phyloP scores from a whole-genome alignment of 2,888 invertebrate species.

The Drosophila fulvimacula region DNA sequence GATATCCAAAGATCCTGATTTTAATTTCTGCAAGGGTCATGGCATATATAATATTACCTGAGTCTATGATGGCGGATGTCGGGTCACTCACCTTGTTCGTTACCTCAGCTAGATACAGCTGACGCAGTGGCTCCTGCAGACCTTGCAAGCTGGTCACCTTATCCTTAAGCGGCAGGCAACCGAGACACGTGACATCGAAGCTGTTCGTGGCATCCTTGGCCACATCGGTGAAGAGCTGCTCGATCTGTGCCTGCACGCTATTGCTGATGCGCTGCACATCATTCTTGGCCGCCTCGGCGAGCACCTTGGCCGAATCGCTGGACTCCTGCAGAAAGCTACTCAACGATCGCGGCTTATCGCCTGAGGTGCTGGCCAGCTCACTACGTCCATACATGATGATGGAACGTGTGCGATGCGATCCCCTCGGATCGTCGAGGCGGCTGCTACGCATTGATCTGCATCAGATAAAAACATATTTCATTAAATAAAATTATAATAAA shows the following conservation, averaged over 20 bases:
- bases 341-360: conserved; percentile 79
- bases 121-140: conserved; percentile 91
- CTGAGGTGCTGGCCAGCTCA: conserved; percentile 82
- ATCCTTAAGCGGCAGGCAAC: conserved; percentile 91
- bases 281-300: conserved; percentile 79
- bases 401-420: conserved; percentile 84
- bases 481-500: not conserved
- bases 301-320: conserved; percentile 69
- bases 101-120: conserved; percentile 87
- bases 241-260: conserved; percentile 93
- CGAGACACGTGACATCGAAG: conserved; percentile 92
- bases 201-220: conserved; percentile 88
- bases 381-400: conserved; percentile 85
- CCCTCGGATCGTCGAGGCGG: conserved; percentile 84
- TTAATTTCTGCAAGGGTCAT: conserved; percentile 71
- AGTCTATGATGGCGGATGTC: accelerated
- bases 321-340: conserved; percentile 79
- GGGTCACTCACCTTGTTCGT: conserved; percentile 76
- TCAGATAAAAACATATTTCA: not conserved
- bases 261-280: conserved; percentile 86
- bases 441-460: conserved; percentile 83
- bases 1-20: conserved; percentile 83
- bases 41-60: not conserved
- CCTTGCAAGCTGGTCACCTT: conserved; percentile 93
- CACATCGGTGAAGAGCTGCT: conserved; percentile 92